Percentiles rank a stretch among this genome's conserved stretches.
Conservation (phyloP, 2,113 vertebrate species). For the Crotalus horridus region DNA sequence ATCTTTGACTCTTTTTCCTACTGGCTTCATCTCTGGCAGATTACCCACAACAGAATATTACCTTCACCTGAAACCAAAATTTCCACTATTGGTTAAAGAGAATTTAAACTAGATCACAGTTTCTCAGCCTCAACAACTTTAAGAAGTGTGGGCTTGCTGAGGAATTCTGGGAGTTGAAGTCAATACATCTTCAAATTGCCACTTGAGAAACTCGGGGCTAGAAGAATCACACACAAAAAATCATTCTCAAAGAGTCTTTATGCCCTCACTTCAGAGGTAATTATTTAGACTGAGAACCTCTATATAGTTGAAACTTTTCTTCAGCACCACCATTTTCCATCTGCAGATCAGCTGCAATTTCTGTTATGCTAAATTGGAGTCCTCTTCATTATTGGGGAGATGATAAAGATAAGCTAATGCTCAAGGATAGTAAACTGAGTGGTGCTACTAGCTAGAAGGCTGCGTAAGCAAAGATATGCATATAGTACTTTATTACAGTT, state of each 20-base stretch:
- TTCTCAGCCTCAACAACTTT: not conserved
- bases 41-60: not conserved
- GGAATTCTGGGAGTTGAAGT: not conserved
- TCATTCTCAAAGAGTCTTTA: not conserved
- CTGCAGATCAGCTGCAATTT: too few species aligned
- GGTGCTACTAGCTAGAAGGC: not conserved
- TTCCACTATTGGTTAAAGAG: not conserved
- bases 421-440: not conserved
- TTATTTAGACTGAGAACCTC: not conserved
- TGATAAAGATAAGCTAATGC: not conserved
- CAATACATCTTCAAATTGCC: not conserved
- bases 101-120: not conserved
- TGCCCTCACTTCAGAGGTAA: not conserved
- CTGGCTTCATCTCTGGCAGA: not conserved
- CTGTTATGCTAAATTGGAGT: not conserved
- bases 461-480: slow-evolving; percentile 28
- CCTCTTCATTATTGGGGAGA: not conserved
- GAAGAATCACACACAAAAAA: not conserved
- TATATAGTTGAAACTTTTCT: not conserved
- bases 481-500: not conserved
- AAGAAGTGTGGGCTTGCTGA: not conserved
- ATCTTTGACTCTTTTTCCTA: not conserved
- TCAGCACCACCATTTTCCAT: not conserved
- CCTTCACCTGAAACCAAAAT: not conserved
- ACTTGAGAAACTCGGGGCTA: not conserved